Evolutionary conservation across 1,140 invertebrate species (phyloP).

Genomic region (Drosophila mojavensis): DNA sequence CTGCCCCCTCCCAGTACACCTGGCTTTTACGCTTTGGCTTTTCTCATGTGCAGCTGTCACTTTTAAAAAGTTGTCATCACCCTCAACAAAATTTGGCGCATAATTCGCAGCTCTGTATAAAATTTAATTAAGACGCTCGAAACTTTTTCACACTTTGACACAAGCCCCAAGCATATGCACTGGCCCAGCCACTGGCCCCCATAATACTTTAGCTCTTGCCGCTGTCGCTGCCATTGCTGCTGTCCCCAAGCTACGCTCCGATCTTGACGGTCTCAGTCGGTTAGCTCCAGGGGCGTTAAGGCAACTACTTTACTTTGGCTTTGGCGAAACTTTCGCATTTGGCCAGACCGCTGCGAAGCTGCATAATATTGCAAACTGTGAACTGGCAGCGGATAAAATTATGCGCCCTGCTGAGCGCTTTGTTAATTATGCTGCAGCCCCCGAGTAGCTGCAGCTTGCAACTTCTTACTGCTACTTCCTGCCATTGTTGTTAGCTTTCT

Average conservation of each 20-base stretch:
- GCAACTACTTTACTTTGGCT: conserved; percentile 78
- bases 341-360: conserved; percentile 37
- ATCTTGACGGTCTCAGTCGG: conserved; percentile 47
- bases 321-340: conserved; percentile 53
- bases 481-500: conserved; percentile 64
- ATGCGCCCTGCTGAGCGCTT: conserved; percentile 77
- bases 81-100: conserved; percentile 38
- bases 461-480: conserved; percentile 31
- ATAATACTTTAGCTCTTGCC: neutral
- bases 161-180: conserved; percentile 72
- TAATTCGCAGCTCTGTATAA: conserved; percentile 68
- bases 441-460: conserved; percentile 26
- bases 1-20: neutral
- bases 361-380: conserved; percentile 54
- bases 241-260: conserved; percentile 18
- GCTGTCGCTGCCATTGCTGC: neutral
- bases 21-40: conserved; percentile 20
- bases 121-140: conserved; percentile 80
- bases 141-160: conserved; percentile 82
- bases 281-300: conserved; percentile 59
- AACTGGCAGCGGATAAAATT: conserved; percentile 65
- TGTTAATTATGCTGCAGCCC: conserved; percentile 75
- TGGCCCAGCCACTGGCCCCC: conserved; percentile 13
- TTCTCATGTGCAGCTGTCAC: conserved; percentile 71
- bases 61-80: conserved; percentile 71